Base-by-base conservation (phyloP, 1,140 invertebrate species). In the Calycopis cecrops region DNA sequence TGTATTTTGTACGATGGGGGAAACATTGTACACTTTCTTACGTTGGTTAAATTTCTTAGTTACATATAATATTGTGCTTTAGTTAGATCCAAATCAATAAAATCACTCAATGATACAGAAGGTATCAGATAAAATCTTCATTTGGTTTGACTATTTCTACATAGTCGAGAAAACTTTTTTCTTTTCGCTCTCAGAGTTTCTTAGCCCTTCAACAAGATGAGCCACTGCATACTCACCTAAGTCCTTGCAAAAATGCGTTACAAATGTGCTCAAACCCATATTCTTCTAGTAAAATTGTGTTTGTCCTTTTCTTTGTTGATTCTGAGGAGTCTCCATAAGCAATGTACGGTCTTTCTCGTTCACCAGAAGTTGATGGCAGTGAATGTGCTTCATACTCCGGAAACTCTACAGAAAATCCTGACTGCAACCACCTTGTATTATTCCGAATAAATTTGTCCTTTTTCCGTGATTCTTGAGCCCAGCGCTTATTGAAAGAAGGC, bases 321-420 rank as follows among this genome's bases (percentile, higher is more conserved):
- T 47, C 42, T 47, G 42, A 47, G 42, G 42, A 16, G 42, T 47
- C 42, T 16, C 42, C 42, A 47, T 47, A 47, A 16, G 42, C 8
- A 47, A 47, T 47, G 42, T 10, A 47, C 42, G 42, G 42, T 47
- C 42, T 47, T 47, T 12, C 8, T 47, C 42, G 14, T 47, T 47
- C 42, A 47, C 42, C 42, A 47, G 42, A 47, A 47, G 42, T 47
- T 47, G 42, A 47, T 47, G 42, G 42, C 42, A 47, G 42, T 47
- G 42, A 47, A 47, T 47, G 42, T 47, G 42, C 42, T 47, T 47
- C 42, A 47, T 4, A 47, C 42, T 47, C 42, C 42, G 16, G 42
- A 47, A 47, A 47, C 16, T 47, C n/a, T 16, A 47, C 8, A 10
- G 42, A 47, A 47, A 14, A 47, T 47, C 42, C 42, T 18, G 42